Evolutionary conservation across 2,888 invertebrate species (phyloP).

Genomic region (Anticlea derivata): DNA sequence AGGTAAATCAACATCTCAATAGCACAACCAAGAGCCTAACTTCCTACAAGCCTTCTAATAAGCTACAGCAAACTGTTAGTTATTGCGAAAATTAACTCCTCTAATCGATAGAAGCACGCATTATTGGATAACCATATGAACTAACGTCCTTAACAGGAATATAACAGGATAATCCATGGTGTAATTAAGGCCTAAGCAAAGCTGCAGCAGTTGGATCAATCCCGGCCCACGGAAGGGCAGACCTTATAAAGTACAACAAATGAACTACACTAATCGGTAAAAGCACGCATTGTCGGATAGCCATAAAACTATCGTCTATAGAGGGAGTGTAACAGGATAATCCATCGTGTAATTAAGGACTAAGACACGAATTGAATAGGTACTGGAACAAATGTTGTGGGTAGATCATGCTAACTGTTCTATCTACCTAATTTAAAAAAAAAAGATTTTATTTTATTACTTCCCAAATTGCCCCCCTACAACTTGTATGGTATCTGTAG

Average conservation of each 20-base stretch:
- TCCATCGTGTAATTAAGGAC: no score
- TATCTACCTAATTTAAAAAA: no score
- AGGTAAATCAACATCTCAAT: neutral
- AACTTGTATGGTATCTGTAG: no score
- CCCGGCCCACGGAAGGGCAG: neutral
- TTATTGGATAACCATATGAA: constrained; percentile 56
- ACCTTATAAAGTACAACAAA: constrained; percentile 34
- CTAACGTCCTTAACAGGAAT: constrained; percentile 49
- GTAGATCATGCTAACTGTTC: no score
- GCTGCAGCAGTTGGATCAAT: constrained; percentile 8
- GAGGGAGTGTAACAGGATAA: no score
- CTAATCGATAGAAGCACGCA: constrained; percentile 65
- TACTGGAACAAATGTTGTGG: no score
- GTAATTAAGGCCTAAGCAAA: constrained; percentile 51
- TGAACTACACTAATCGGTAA: constrained; percentile 63
- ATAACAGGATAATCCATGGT: constrained; percentile 42
- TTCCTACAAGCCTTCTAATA: constrained; percentile 49
- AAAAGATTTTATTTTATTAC: no score
- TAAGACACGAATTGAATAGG: no score
- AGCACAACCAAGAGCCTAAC: constrained; percentile 1
- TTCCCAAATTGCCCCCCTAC: no score
- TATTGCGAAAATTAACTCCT: constrained; percentile 63
- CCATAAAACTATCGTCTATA: no score
- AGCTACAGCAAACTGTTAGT: constrained; percentile 65
- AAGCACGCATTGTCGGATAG: constrained; percentile 51